These are phyloP conservation scores for Thalassophryne amazonica DNA, from an alignment of 2,797 vertebrate genomes.

Conservation along the genomic window DNA sequence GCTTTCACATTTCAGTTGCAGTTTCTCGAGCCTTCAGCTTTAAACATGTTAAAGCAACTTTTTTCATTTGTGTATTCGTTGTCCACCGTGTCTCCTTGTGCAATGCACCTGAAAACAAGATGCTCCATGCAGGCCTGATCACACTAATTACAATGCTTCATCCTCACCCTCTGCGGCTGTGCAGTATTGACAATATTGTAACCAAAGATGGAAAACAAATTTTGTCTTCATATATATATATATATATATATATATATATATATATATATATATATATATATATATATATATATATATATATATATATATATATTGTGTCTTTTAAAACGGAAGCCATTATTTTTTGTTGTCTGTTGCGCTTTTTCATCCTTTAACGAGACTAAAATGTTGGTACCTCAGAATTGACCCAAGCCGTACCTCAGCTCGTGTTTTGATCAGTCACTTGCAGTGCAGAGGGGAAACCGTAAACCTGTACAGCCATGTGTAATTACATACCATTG, in stretches of 20 bases:
- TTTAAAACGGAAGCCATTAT: slow-evolving; percentile 59
- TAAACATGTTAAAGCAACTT: too few relatives aligned
- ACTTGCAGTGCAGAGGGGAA: slow-evolving; percentile 71
- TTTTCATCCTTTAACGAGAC: slow-evolving; percentile 70
- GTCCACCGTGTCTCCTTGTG: slow-evolving; percentile 23
- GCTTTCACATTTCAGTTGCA: slow-evolving; percentile 70
- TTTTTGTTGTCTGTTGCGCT: slow-evolving; percentile 73
- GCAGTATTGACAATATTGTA: slow-evolving; percentile 84
- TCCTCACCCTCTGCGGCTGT: slow-evolving; percentile 64
- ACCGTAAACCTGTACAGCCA: slow-evolving; percentile 76
- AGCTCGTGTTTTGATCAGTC: slow-evolving; percentile 79
- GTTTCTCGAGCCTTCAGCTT: too few relatives aligned
- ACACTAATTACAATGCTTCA: slow-evolving; percentile 57
- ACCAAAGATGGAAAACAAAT: slow-evolving; percentile 91
- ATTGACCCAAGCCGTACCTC: slow-evolving; percentile 85
- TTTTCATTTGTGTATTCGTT: too few relatives aligned
- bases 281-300: slow-evolving; percentile 7
- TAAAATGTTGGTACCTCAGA: slow-evolving; percentile 85
- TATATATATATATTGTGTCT: slow-evolving; percentile 41
- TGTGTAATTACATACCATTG: slow-evolving; percentile 70
- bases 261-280: slow-evolving; percentile 9
- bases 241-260: slow-evolving; percentile 16
- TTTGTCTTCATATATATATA: slow-evolving; percentile 45
- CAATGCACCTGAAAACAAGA: not conserved
- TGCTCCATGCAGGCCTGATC: slow-evolving; percentile 10